These are phyloP conservation scores for Amorpha juglandis DNA, from an alignment of 2,888 invertebrate genomes.

Conservation along the genomic window DNA sequence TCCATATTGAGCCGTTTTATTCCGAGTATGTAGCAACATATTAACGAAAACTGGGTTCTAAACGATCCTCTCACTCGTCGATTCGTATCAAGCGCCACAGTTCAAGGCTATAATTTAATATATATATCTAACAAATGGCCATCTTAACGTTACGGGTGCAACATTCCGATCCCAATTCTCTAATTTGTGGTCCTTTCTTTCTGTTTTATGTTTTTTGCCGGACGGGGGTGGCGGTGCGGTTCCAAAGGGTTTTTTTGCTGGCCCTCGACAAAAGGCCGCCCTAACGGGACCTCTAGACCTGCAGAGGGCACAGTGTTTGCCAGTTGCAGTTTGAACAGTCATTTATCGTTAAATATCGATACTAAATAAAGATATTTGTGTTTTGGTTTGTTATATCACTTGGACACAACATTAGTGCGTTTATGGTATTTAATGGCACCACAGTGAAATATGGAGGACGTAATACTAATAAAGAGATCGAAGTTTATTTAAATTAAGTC, in stretches of 20 bases:
- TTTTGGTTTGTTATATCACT: constrained; percentile 14
- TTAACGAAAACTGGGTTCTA: background rate
- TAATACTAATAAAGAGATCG: background rate
- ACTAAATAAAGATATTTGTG: constrained; percentile 11
- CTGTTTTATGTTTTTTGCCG: constrained; percentile 78
- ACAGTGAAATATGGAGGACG: background rate
- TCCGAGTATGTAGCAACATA: background rate
- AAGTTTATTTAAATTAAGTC: too few species aligned
- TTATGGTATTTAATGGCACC: constrained; percentile 6
- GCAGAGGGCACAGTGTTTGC: constrained; percentile 48
- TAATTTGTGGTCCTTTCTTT: constrained; percentile 80
- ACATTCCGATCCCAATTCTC: constrained; percentile 74
- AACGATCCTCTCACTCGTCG: background rate
- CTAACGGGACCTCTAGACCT: constrained; percentile 71
- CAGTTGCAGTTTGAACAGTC: constrained; percentile 36
- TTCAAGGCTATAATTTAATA: constrained; percentile 54
- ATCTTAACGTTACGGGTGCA: constrained; percentile 71
- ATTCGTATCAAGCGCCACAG: background rate
- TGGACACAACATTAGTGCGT: background rate
- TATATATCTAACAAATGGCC: constrained; percentile 57
- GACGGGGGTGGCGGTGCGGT: constrained; percentile 68
- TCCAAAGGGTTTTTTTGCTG: constrained; percentile 70
- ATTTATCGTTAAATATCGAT: constrained; percentile 30
- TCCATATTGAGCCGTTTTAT: too few species aligned
- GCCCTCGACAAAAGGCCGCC: constrained; percentile 69